Conservation (phyloP, 1,140 invertebrate species). For the Drosophila elegans region DNA sequence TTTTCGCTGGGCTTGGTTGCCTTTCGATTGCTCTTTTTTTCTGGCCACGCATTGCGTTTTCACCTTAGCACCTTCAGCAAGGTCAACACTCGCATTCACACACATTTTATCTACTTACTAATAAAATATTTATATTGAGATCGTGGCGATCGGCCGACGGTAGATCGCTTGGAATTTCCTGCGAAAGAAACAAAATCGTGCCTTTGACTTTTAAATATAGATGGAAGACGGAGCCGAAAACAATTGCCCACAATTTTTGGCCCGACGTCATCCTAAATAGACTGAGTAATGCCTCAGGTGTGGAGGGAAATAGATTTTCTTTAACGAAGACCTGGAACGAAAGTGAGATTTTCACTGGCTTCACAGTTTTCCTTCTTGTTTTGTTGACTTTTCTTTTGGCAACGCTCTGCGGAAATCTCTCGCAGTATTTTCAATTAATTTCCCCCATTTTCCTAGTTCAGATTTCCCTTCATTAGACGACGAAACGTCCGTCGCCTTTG, state of each 20-base stretch:
- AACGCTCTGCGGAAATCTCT: conserved; percentile 69
- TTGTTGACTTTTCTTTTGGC: conserved; percentile 51
- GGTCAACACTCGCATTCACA: conserved; percentile 58
- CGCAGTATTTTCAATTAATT: conserved; percentile 67
- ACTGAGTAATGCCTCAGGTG: conserved; percentile 48
- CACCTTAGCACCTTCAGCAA: conserved; percentile 71
- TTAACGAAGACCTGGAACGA: conserved; percentile 40
- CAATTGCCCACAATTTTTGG: conserved; percentile 43
- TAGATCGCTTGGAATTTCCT: conserved; percentile 64
- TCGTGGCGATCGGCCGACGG: conserved; percentile 33
- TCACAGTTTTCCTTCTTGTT: conserved; percentile 1
- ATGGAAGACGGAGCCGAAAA: conserved; percentile 50
- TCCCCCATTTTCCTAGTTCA: conserved; percentile 34
- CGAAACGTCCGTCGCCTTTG: conserved; percentile 77
- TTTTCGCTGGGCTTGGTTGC: conserved; percentile 2
- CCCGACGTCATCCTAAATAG: conserved; percentile 49
- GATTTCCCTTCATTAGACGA: conserved; percentile 47
- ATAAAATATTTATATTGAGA: conserved; percentile 80
- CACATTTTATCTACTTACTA: conserved; percentile 75
- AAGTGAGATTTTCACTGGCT: conserved; percentile 22
- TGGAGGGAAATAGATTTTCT: conserved; percentile 34
- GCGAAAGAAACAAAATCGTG: conserved; percentile 43
- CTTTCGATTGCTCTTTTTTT: conserved; percentile 13
- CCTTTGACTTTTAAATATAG: conserved; percentile 79
- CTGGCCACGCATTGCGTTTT: conserved; percentile 44